These are phyloP conservation scores for Troilus luridus DNA, from an alignment of 2,888 invertebrate genomes.

Conservation along the genomic window DNA sequence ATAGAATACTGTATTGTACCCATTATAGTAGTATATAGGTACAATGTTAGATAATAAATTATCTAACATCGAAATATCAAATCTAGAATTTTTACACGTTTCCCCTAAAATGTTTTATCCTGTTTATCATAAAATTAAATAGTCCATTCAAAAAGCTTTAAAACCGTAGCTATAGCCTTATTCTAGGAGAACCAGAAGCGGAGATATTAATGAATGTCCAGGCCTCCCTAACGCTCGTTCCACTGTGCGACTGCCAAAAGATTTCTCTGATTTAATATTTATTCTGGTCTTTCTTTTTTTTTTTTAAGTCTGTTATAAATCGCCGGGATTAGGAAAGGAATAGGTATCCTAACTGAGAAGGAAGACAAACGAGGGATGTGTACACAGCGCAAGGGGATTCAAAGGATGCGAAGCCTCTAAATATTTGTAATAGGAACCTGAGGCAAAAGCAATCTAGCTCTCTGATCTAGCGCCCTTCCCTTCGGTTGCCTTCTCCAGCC, in stretches of 20 bases:
- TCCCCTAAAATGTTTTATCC: too few species aligned
- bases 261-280: not conserved
- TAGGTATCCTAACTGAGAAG: slow-evolving; percentile 1
- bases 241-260: not conserved
- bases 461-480: slow-evolving; percentile 9
- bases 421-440: slow-evolving; percentile 41
- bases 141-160: too few species aligned
- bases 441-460: slow-evolving; percentile 24
- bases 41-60: too few species aligned
- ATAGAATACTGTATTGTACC: too few species aligned
- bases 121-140: too few species aligned
- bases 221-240: too few species aligned
- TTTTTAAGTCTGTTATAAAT: not conserved
- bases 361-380: not conserved
- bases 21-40: too few species aligned
- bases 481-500: not conserved
- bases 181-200: too few species aligned
- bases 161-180: too few species aligned
- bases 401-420: not conserved
- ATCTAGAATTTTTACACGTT: too few species aligned
- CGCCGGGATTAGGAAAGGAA: not conserved
- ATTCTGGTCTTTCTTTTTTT: not conserved
- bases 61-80: too few species aligned
- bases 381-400: slow-evolving; percentile 3
- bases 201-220: too few species aligned